Evolutionary conservation across 2,888 invertebrate species (phyloP), one percentile per base, ranked within the genome.

Genomic region (Drosophila kambysellisi): DNA sequence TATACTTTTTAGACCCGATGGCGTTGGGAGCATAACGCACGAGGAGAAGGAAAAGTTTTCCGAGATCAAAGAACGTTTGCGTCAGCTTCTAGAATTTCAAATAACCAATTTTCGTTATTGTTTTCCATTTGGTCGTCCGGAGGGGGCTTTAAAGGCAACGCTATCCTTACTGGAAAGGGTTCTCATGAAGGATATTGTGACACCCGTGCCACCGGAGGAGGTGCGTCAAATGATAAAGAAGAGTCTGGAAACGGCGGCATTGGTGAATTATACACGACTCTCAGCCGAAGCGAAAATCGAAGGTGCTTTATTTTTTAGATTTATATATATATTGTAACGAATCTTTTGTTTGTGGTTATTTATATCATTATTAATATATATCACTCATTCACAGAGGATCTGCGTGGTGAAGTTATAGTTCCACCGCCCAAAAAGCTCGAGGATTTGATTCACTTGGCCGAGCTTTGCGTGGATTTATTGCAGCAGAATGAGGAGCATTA

Each of bases 401-500:
- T 97, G 59, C 95, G 96, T 92, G 97, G 97, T 30, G 98, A 98
- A 93, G 95, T 96, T 93, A 91, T 92, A 59, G 96, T 97, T 64
- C 95, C 97, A 33, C 97, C 98, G 9, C 96, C 96, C 66, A 97
- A 97, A 94, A 98, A 98, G 92, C 94, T 99, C 59, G 99, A 99
- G 93, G 99, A 99, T 93, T 95, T 99, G 66, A 98, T 99, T 91
- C 98, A 98, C 93, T 95, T 99, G 82, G 98, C 99, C 17, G 99
- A 99, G 93, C 95, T 99, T 53, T 99, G 99, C 94, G 99, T 99
- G 62, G 99, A 99, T 93, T 95, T 99, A 48, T 94, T 99, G 77
- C 99, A 99, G 94, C 99, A 99, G 94, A 99, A 99, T 93, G 99
- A 99, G 94, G 99, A 99, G 94, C 99, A 99, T 93, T 99, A 99